These are phyloP conservation scores for Collichthys lucidus DNA, from an alignment of 2,113 vertebrate genomes.

Conservation along the genomic window DNA sequence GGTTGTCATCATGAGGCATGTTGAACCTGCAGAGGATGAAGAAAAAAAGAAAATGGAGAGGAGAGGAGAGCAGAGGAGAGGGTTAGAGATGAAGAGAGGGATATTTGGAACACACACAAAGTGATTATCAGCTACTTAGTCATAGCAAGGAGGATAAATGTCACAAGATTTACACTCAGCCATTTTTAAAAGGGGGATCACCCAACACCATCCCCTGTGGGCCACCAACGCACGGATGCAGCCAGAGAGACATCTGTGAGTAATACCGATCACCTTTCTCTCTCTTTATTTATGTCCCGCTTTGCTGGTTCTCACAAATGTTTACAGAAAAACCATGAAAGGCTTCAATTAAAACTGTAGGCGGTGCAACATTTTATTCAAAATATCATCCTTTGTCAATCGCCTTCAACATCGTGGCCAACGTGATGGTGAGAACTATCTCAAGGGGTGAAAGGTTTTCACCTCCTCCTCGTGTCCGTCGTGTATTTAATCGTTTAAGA, in stretches of 20 bases:
- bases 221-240: slow-evolving; percentile 24
- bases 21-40: slow-evolving; percentile 88
- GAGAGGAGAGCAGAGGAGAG: too few relatives aligned
- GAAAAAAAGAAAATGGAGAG: not conserved
- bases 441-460: slow-evolving; percentile 47
- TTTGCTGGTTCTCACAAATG: slow-evolving; percentile 13
- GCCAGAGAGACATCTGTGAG: slow-evolving; percentile 20
- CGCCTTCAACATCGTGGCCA: not conserved
- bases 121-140: slow-evolving; percentile 62
- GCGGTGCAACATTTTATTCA: slow-evolving; percentile 1
- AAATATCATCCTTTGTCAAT: slow-evolving; percentile 2
- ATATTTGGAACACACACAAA: slow-evolving; percentile 62
- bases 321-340: slow-evolving; percentile 6
- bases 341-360: slow-evolving; percentile 17
- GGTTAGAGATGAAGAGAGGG: slow-evolving; percentile 27
- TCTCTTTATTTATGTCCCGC: slow-evolving; percentile 14
- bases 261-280: not conserved
- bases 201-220: slow-evolving; percentile 3
- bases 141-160: slow-evolving; percentile 65
- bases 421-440: slow-evolving; percentile 37
- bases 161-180: slow-evolving; percentile 65
- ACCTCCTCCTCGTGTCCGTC: not conserved
- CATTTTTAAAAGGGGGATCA: slow-evolving; percentile 43
- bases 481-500: not conserved
- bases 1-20: slow-evolving; percentile 96